These are phyloP conservation scores for Macrotis lagotis DNA, from an alignment of 2,113 vertebrate genomes.

Conservation along the genomic window DNA sequence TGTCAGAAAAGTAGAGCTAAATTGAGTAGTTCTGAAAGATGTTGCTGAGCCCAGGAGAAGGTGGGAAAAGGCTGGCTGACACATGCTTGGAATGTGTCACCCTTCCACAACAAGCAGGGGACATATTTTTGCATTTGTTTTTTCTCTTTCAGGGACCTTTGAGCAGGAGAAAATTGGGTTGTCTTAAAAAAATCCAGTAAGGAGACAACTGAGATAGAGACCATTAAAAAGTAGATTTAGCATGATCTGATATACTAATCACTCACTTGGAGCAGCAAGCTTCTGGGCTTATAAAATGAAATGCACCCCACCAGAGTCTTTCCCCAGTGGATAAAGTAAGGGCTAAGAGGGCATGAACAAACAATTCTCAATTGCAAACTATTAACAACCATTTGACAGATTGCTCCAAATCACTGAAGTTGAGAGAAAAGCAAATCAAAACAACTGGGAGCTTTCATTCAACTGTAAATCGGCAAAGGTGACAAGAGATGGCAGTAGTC, in stretches of 20 bases:
- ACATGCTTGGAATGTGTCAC: not conserved
- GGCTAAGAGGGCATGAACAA: not conserved
- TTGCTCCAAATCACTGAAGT: not conserved
- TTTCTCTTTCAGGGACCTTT: constrained; percentile 33
- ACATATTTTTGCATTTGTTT: not conserved
- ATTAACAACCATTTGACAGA: not conserved
- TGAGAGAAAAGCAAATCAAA: not conserved
- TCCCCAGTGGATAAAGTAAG: not conserved
- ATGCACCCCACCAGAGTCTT: not conserved
- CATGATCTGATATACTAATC: not conserved
- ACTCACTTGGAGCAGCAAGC: constrained; percentile 1
- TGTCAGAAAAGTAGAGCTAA: constrained; percentile 31
- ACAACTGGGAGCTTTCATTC: not conserved
- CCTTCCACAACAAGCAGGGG: not conserved
- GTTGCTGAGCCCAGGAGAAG: not conserved
- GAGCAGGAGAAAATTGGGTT: constrained; percentile 21
- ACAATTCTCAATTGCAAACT: not conserved
- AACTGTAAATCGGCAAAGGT: not conserved
- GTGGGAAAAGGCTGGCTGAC: not conserved
- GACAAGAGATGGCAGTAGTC: not conserved
- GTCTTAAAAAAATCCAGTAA: constrained; percentile 7
- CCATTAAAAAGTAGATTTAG: constrained; percentile 17
- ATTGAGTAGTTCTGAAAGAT: constrained; percentile 31
- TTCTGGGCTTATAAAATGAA: not conserved
- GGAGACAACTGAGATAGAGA: not conserved